Evolutionary conservation across 2,888 invertebrate species (phyloP), one percentile per base, ranked within the genome.

Genomic region (Crematogaster levior): DNA sequence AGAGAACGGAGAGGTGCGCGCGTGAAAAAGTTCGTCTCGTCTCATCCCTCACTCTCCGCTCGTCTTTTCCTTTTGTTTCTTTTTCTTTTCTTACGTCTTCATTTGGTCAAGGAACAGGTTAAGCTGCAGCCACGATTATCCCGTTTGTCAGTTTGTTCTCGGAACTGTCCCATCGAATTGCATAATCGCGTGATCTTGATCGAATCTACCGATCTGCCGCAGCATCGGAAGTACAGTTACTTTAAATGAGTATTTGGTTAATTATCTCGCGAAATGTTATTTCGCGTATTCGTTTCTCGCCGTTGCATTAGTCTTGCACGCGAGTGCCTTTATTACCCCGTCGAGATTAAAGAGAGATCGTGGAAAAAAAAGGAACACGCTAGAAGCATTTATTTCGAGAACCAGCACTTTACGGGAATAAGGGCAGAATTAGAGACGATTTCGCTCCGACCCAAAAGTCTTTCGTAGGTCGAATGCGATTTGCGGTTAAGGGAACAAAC

Each of bases 361-460:
- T 68, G 66, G 58, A 72, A 40, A 77, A 34, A n/a, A 79, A 81
- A 85, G 66, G 66, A 60, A 63, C 72, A 81, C 86, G 82, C 80
- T 85, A 83, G 70, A 85, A 83, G 86, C 86, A 88, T 84, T 88
- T 88, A 86, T 86, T 84, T 72, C 82, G 81, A 73, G 81, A 85
- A 82, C 82, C 85, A 81, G 86, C 88, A 85, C 85, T 86, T 83
- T 85, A 81, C 66, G 68, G 60, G 73, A 66, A 51, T 80, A 51
- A 86, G 82, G 51, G 70, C 70, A 27, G 86, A 74, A 74, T 86
- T 88, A 86, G 81, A 84, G 79, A 83, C 65, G 85, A 86, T 88
- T 86, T 75, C 74, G 72, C 72, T 85, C 73, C 63, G 79, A 85
- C 79, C 81, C 60, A 84, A 56, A 85, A 82, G 83, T 61, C 46